Evolutionary conservation across 1,140 invertebrate species (phyloP), one percentile per base, ranked within the genome.

Genomic region (Orius insidiosus): DNA sequence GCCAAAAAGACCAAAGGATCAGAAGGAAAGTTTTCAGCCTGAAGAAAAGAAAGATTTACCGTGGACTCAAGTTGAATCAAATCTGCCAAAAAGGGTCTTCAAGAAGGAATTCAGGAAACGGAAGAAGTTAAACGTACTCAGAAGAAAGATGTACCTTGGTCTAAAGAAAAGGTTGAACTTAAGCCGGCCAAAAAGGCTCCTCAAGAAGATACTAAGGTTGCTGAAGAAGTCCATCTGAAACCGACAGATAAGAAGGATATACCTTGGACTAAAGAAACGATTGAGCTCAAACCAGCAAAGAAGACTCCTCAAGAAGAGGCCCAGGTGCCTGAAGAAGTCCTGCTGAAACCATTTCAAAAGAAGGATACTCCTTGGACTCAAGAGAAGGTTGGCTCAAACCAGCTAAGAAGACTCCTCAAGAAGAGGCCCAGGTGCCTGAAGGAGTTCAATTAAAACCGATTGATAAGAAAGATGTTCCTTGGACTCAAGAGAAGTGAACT

Each of bases 401-500:
- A 4, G 24, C 7, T 8, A 19, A 32, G 13, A 18, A 19, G 11
- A 3, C 3, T 38, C n/a, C 45, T 38, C 34, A 45, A 16, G 14
- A 31, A 14, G 24, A 24, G 3, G 7, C 35, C 9, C 35, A 3
- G 35, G 14, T 3, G 9, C 3, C 35, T 13, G 45, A 37, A 3
- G 35, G 5, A 36, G 11, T n/a, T 10, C 13, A n/a, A 14, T n/a
- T 9, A 8, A 13, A 24, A 8, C 5, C 46, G 10, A 24, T 24
- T 3, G 24, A 24, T 3, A 3, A 24, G 7, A 24, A 48, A 31
- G 32, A 47, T 2, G 56, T 55, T 18, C 56, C 63, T 7, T 62
- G 61, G 61, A 62, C 57, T 0, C 47, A 64, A 49, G 60, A 65
- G 49, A 56, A 52, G 36, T 7, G 57, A 50, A 6, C 40, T 63